phyloP scores from a whole-genome alignment of 2,888 invertebrate genomes.

The Nomada flava region DNA sequence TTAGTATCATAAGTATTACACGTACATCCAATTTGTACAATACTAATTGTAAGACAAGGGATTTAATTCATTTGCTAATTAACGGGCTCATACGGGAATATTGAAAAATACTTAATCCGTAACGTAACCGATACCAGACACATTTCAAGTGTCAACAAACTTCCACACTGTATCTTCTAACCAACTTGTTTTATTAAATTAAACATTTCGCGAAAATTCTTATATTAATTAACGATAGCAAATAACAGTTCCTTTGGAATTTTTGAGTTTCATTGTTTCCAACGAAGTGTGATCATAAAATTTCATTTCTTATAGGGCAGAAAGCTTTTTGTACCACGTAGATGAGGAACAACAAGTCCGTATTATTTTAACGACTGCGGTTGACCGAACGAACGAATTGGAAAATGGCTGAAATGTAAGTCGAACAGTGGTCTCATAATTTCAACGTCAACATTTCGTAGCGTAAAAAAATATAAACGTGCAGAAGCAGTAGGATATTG shows the following conservation, averaged over 20 bases:
- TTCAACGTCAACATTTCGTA: neutral
- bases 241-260: constrained; percentile 16
- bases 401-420: neutral
- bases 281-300: neutral
- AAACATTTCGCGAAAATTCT: neutral
- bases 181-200: too few species aligned
- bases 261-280: neutral
- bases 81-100: too few species aligned
- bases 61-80: too few species aligned
- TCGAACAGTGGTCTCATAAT: neutral
- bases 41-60: too few species aligned
- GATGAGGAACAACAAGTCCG: neutral
- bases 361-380: neutral
- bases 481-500: neutral
- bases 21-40: too few species aligned
- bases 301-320: neutral
- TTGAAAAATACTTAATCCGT: too few species aligned
- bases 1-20: too few species aligned
- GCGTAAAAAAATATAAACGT: neutral
- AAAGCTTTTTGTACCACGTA: neutral
- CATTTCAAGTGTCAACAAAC: too few species aligned
- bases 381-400: neutral
- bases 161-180: too few species aligned
- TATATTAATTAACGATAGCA: constrained; percentile 15
- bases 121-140: too few species aligned